Percentiles rank a stretch among this genome's conserved stretches.
These are phyloP conservation scores for Geotrypetes seraphini DNA, from an alignment of 2,797 vertebrate genomes.

Conservation along the genomic window DNA sequence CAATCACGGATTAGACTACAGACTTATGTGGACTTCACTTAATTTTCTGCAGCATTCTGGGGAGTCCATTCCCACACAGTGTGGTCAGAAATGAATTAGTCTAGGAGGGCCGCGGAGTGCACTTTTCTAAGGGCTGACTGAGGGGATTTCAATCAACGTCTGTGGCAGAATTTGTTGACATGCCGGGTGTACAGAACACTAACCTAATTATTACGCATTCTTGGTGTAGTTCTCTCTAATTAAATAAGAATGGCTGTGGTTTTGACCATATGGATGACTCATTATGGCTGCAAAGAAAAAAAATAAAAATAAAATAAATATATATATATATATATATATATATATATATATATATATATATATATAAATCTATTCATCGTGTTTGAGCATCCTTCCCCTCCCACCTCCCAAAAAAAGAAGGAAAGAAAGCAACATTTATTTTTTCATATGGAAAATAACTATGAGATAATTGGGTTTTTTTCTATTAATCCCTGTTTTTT, in stretches of 20 bases:
- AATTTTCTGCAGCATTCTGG: constrained; percentile 27
- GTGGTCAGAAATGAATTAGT: not conserved
- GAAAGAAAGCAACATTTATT: no score
- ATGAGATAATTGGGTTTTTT: no score
- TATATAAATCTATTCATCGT: no score
- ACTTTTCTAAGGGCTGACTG: not conserved
- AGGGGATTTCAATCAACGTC: constrained; percentile 19
- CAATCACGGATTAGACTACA: constrained; percentile 5
- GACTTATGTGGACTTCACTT: constrained; percentile 11
- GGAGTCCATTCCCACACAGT: not conserved
- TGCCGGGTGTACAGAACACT: constrained; percentile 6
- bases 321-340: no score
- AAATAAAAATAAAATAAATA: no score
- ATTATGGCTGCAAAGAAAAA: not conserved
- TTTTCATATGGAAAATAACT: no score
- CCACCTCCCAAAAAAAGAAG: no score
- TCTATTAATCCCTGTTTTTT: no score
- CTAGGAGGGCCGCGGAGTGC: constrained; percentile 7
- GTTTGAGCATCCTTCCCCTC: no score
- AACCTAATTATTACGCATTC: constrained; percentile 37
- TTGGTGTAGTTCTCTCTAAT: constrained; percentile 32
- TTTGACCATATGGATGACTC: constrained; percentile 16
- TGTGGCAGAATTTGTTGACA: constrained; percentile 18
- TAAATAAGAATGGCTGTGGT: constrained; percentile 27
- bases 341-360: no score